Evolutionary conservation across 2,113 vertebrate genomes (phyloP), one percentile per base, ranked within the genome.

Genomic region (Calonectris borealis): DNA sequence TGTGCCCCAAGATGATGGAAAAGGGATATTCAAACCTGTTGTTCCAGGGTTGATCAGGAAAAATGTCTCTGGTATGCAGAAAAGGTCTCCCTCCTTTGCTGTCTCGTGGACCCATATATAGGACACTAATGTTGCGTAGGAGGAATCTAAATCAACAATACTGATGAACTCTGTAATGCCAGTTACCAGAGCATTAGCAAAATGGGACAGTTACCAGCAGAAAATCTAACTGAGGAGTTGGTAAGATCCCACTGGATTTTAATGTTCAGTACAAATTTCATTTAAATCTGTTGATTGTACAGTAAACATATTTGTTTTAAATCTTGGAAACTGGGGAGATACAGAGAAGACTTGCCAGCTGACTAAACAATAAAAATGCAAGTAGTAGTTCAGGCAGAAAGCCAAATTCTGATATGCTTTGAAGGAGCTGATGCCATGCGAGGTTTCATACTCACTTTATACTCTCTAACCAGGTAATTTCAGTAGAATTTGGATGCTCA

Each of bases 381-480:
- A 66, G 60, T 36, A 20, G 42, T 40, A 54, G 17, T 36, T 86
- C 29, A 42, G 73, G 54, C 71, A 81, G 58, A 86, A 94, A 81
- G 48, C n/a, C 76, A 52, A 3, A 34, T 54, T 76, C 34, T 68
- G 54, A 18, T 36, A 10, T 2, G 8, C n/a, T 80, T 78, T 81
- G 26, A 82, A 89, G 0, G 4, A 68, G 48, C 1, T 65, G 64
- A 60, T 40, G 57, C 11, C 2, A 2, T 18, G 34, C 0, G 4
- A 57, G 58, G 70, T 55, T 88, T 64, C 25, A 32, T 61, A 22
- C 31, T n/a, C 27, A 6, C 31, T 70, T 9, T 11, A 22, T 24
- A 15, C 48, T 42, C 66, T 73, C 65, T 38, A 34, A 14, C 19
- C 36, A 85, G 57, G 34, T 49, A 13, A 54, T 64, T 91, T 44